Conservation (phyloP, 2,888 invertebrate genomes). For the Drosophila meridionalis region DNA sequence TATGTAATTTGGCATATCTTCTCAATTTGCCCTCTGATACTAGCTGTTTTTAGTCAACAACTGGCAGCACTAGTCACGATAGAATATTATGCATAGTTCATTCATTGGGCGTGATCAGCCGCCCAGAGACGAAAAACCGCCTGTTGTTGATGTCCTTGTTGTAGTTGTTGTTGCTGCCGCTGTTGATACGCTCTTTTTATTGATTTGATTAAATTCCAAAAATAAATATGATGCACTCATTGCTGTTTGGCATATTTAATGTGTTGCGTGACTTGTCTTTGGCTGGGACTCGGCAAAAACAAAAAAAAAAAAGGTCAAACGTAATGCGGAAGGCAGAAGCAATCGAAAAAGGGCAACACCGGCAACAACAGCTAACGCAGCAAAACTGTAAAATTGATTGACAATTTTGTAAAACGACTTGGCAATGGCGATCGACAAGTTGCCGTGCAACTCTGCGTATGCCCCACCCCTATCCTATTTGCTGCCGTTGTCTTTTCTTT, state of each 20-base stretch:
- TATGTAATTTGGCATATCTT: not conserved
- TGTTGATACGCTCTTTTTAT: constrained; percentile 42
- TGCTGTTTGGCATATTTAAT: constrained; percentile 45
- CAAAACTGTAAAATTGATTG: constrained; percentile 64
- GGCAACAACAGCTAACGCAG: constrained; percentile 23
- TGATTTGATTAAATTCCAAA: constrained; percentile 77
- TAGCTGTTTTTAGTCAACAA: not conserved
- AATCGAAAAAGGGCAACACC: constrained; percentile 31
- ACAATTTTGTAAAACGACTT: constrained; percentile 53
- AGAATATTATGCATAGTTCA: constrained; percentile 1
- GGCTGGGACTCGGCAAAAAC: constrained; percentile 24
- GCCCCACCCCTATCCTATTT: constrained; percentile 4
- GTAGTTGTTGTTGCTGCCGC: constrained; percentile 11
- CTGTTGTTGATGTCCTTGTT: not conserved
- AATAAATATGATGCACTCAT: constrained; percentile 72
- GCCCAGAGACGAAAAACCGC: not conserved
- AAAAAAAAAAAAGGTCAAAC: constrained; percentile 62
- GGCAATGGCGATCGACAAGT: constrained; percentile 57
- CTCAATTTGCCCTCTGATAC: not conserved
- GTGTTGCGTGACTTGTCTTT: constrained; percentile 72
- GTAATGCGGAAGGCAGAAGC: constrained; percentile 66
- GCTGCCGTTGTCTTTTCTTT: not conserved
- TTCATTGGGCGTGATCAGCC: constrained; percentile 8
- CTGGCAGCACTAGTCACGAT: not conserved
- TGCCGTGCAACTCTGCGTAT: constrained; percentile 49